Conservation (phyloP, 1,140 invertebrate species). For the Sycobia sp. region DNA sequence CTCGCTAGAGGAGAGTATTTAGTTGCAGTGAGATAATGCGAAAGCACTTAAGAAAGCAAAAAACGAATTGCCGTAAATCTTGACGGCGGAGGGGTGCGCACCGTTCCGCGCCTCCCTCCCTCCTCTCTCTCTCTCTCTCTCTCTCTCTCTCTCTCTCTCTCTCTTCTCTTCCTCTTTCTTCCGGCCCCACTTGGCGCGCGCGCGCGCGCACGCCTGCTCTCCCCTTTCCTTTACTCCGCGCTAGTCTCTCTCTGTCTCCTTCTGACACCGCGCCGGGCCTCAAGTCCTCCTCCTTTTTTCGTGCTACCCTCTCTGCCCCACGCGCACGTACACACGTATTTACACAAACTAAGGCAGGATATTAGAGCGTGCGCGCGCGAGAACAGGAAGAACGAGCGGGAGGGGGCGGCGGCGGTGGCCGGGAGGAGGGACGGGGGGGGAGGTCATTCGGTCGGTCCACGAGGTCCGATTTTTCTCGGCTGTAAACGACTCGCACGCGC, state of each 20-base stretch:
- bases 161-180: too few relatives aligned
- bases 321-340: constrained; percentile 1
- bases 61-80: constrained; percentile 48
- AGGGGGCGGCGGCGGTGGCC: too few relatives aligned
- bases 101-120: too few relatives aligned
- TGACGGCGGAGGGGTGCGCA: not conserved
- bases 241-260: not conserved
- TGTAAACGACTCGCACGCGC: constrained; percentile 49
- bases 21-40: constrained; percentile 47
- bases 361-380: constrained; percentile 26
- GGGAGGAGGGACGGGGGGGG: too few relatives aligned
- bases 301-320: not conserved
- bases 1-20: constrained; percentile 37
- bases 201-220: too few relatives aligned
- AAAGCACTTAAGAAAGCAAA: constrained; percentile 45
- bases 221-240: not conserved
- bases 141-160: constrained; percentile 10
- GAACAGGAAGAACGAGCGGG: not conserved
- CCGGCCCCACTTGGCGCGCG: too few relatives aligned
- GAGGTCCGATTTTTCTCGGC: constrained; percentile 56
- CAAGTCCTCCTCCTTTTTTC: not conserved
- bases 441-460: constrained; percentile 54
- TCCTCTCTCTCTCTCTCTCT: constrained; percentile 9
- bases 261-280: not conserved
- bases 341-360: constrained; percentile 16